These are phyloP conservation scores for Chelidonichthys spinosus DNA, from an alignment of 2,797 vertebrate genomes.

Conservation along the genomic window DNA sequence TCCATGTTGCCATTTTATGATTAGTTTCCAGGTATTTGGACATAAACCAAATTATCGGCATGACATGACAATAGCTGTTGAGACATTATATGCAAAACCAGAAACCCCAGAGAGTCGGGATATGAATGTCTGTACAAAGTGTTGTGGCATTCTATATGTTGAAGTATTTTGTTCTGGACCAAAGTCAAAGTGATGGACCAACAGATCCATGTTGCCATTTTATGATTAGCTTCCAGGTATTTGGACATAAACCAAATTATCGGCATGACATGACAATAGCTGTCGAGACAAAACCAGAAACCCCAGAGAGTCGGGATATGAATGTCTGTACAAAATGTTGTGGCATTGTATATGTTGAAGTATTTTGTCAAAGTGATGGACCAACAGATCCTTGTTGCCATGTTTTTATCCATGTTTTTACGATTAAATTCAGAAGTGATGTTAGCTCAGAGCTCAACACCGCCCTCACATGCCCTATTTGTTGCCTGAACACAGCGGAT, in stretches of 20 bases:
- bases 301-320: no score
- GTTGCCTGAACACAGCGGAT: background rate
- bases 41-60: no score
- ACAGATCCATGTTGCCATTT: no score
- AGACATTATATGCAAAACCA: background rate
- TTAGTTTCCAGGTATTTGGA: no score
- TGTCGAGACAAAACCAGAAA: background rate
- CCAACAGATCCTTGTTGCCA: background rate
- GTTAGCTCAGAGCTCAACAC: background rate
- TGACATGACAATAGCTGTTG: no score
- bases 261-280: background rate
- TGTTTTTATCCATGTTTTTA: no score
- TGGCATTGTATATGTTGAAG: no score
- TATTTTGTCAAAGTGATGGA: background rate
- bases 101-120: no score
- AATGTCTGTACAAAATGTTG: no score
- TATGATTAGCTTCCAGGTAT: background rate
- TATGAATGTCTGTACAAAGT: background rate
- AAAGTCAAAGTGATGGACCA: background rate
- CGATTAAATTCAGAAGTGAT: background rate
- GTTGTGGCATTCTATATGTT: background rate
- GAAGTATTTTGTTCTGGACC: background rate
- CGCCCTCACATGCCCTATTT: conserved; percentile 29
- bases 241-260: background rate
- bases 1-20: no score